Evolutionary conservation across 2,888 invertebrate genomes (phyloP), one percentile per base, ranked within the genome.

Genomic region (Empis stercorea): DNA sequence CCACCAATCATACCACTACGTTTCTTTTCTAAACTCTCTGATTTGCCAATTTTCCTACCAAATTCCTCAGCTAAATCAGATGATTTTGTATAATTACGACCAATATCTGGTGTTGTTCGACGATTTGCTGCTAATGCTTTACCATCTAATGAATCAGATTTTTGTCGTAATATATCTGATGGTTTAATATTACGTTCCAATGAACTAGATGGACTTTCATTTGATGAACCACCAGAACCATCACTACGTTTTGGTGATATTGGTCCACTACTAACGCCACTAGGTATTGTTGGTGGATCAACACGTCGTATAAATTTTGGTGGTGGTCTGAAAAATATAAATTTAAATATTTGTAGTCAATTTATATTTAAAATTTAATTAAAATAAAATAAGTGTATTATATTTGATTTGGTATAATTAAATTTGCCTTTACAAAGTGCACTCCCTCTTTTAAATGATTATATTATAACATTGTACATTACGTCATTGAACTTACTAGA

Each of bases 251-350:
- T 67, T 23, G 69, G 65, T 27, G 65, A 65, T 30, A 67, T 63
- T 3, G 64, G 54, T 38, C 48, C 51, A 46, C 60, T 56, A 39
- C 57, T 61, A 6, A 15, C 10, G 4, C 34, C 7, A 49, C 55
- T 57, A 43, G 69, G 70, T 43, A 72, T 66, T 46, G 73, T 63
- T 15, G 75, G 76, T 27, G 75, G 71, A 56, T 78, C 79, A 15
- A 79, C 78, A 43, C 76, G 76, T 41, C 78, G 71, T 61, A 78
- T 75, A 61, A 74, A 74, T 71, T 79, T 79, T 54, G 79, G 79
- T 61, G 79, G 79, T 48, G 79, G 79, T 59, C 78, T 79, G 55
- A 9, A 55, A 56, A 4, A 47, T 15, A 42, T 13, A 46, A 30
- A 14, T 14, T 34, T 10, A 32, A 3, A 32, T 3, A 9, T 32